Evolutionary conservation across 1,140 invertebrate species (phyloP).

Genomic region (Anastrepha ludens): DNA sequence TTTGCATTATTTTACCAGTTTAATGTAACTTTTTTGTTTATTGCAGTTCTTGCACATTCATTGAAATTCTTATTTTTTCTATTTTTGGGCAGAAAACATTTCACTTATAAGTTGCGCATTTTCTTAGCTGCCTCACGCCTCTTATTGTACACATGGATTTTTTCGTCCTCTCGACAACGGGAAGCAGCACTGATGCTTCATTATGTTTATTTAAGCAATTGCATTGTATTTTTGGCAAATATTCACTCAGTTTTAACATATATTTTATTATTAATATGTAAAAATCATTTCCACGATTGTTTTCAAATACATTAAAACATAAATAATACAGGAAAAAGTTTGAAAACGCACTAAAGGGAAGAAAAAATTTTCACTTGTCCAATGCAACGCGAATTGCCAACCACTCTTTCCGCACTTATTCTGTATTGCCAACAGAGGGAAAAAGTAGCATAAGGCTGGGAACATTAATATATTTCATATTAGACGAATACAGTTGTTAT

Average conservation of each 20-base stretch:
- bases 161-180: constrained; percentile 18
- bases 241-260: not conserved
- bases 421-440: not conserved
- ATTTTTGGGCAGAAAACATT: not conserved
- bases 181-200: not conserved
- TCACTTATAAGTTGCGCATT: constrained; percentile 15
- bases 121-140: constrained; percentile 31
- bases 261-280: not conserved
- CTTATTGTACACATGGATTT: constrained; percentile 42
- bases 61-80: not conserved
- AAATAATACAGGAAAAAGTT: constrained; percentile 8
- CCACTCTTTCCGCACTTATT: not conserved
- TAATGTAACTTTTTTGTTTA: not conserved
- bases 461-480: not conserved
- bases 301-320: not conserved
- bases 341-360: not conserved
- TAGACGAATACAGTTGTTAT: no score
- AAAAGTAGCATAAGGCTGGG: not conserved
- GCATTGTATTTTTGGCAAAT: not conserved
- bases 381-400: constrained; percentile 2
- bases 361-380: constrained; percentile 30
- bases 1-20: not conserved
- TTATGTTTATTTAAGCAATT: not conserved
- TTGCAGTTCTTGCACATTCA: not conserved
- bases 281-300: not conserved